Base-by-base conservation (phyloP, 2,797 vertebrate genomes). In the Catamblyrhynchus diadema region DNA sequence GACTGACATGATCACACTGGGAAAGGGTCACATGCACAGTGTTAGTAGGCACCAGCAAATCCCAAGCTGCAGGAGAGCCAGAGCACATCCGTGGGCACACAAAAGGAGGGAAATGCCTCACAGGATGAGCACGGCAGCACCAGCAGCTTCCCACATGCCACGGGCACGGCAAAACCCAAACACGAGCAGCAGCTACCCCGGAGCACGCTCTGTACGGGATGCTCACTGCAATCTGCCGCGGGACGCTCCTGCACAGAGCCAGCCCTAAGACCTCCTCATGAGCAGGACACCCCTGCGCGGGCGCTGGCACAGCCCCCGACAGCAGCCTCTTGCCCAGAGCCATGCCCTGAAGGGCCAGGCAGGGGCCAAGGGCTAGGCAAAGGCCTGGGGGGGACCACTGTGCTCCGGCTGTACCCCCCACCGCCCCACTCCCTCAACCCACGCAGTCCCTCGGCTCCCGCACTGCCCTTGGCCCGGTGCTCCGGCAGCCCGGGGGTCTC, bases 91-190 rank as follows among this genome's bases (percentile, higher is more conserved):
- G 42, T 9, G 37, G 67, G 24, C 72, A 28, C n/a, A 73, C 61
- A 23, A 72, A 86, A 85, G 57, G 72, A 81, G 93, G 69, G 95
- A 93, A 88, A 84, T 10, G 28, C 28, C 65, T 74, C 80, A 64
- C 0, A 3, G 64, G 84, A 66, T 9, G 13, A 93, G 48, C 37
- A 54, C 2, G 4, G 30, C 10, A 9, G 22, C 0, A n/a, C n/a
- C n/a, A 2, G n/a, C 41, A 1, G n/a, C 18, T 69, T 54, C 69
- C 67, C 71, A 1, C 19, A 45, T 45, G 44, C 21, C 42, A 44
- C 42, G 19, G 20, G 48, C 69, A 69, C 1, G 1, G 81, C 61
- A 64, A 44, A 65, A 59, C 51, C 45, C 73, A 47, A 33, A 44
- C 32, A 9, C 1, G 3, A 32, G 41, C 69, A 80, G 65, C 10